Conservation (phyloP, 1,140 invertebrate genomes). For the Pogonomyrmex californicus region DNA sequence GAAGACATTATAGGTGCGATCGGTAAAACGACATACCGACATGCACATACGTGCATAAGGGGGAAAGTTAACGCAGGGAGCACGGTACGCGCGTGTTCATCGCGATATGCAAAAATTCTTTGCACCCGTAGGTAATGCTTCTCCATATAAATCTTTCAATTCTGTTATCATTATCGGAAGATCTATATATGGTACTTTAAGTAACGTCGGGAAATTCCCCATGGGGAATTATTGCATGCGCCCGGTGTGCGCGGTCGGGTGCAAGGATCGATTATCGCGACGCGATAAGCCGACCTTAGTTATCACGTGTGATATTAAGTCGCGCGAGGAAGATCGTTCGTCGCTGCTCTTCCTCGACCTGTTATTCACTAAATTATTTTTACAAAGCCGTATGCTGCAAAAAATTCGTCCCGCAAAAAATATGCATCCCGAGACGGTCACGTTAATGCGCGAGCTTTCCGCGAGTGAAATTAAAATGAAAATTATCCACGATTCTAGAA, state of each 20-base stretch:
- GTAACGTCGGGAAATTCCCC: background rate
- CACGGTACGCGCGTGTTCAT: background rate
- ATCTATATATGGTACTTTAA: conserved; percentile 13
- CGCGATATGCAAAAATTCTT: background rate
- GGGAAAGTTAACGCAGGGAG: background rate
- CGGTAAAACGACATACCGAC: conserved; percentile 26
- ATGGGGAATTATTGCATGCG: background rate
- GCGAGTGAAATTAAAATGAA: background rate
- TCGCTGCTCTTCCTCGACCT: background rate
- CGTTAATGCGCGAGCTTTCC: background rate
- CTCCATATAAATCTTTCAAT: conserved; percentile 11
- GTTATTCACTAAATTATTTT: too few relatives aligned
- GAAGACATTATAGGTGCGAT: conserved; percentile 34
- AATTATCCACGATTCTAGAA: background rate
- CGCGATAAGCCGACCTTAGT: conserved; percentile 30
- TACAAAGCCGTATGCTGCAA: background rate
- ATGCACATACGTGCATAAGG: background rate
- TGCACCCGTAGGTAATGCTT: background rate
- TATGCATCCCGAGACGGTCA: background rate
- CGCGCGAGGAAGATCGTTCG: background rate
- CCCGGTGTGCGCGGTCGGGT: conserved; percentile 4
- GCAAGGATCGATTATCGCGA: conserved; percentile 41
- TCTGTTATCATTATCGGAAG: background rate
- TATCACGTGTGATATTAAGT: conserved; percentile 29
- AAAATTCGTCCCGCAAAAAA: background rate